These are phyloP conservation scores for Timandra comae DNA, from an alignment of 2,888 invertebrate genomes.

Conservation along the genomic window DNA sequence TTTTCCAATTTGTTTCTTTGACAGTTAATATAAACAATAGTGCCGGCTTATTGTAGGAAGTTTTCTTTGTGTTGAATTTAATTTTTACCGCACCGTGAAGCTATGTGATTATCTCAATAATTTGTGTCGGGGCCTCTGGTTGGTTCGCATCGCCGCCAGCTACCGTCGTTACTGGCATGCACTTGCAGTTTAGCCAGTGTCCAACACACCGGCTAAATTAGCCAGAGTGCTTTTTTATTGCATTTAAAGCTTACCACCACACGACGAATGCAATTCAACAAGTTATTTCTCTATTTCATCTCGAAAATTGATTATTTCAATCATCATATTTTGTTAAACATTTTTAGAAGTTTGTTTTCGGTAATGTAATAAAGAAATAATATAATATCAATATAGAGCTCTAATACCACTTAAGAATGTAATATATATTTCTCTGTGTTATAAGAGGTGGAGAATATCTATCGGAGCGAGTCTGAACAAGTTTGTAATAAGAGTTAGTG, in stretches of 20 bases:
- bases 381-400: neutral
- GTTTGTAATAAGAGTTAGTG: constrained; percentile 64
- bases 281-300: constrained; percentile 20
- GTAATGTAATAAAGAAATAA: neutral
- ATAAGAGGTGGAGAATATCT: constrained; percentile 36
- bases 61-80: constrained; percentile 28
- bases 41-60: constrained; percentile 22
- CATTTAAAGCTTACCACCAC: constrained; percentile 40
- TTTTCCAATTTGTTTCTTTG: constrained; percentile 21
- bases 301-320: constrained; percentile 14
- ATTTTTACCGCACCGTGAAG: constrained; percentile 31
- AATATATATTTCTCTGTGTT: constrained; percentile 45
- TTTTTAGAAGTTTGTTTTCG: neutral
- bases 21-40: constrained; percentile 28
- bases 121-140: constrained; percentile 28
- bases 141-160: constrained; percentile 21
- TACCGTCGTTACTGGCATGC: constrained; percentile 34
- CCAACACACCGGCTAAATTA: constrained; percentile 47
- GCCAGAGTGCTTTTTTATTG: constrained; percentile 62
- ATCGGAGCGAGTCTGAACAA: constrained; percentile 32
- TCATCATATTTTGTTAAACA: neutral
- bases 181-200: constrained; percentile 29
- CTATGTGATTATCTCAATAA: constrained; percentile 43
- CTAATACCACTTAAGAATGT: constrained; percentile 15
- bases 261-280: constrained; percentile 42